These are phyloP conservation scores for Gasteruption jaculator DNA, from an alignment of 2,888 invertebrate genomes.

Conservation along the genomic window DNA sequence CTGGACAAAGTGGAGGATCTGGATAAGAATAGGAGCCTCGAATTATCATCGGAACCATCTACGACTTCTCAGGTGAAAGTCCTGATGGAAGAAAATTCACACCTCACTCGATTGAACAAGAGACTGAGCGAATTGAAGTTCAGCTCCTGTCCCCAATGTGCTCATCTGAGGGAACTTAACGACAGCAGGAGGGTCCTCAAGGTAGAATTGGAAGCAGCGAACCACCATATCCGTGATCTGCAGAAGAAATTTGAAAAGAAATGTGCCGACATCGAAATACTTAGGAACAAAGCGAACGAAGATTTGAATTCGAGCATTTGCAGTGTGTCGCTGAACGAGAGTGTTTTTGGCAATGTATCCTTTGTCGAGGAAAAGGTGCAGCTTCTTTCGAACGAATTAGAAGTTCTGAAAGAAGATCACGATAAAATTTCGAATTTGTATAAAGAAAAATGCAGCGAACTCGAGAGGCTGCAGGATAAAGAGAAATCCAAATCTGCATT, in stretches of 20 bases:
- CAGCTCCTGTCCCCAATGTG: constrained; percentile 34
- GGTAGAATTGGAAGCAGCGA: constrained; percentile 31
- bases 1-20: constrained; percentile 19
- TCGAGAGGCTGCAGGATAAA: constrained; percentile 31
- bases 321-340: constrained; percentile 30
- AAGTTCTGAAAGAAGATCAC: constrained; percentile 32
- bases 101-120: constrained; percentile 31
- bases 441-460: constrained; percentile 34
- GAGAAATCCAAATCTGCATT: background rate
- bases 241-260: constrained; percentile 36
- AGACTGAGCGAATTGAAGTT: constrained; percentile 37
- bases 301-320: constrained; percentile 27
- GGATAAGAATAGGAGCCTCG: constrained; percentile 12
- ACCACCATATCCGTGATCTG: constrained; percentile 30
- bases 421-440: constrained; percentile 30
- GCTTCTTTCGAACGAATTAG: constrained; percentile 31
- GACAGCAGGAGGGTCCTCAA: constrained; percentile 34
- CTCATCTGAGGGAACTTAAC: constrained; percentile 31
- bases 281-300: constrained; percentile 34
- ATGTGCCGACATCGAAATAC: constrained; percentile 30
- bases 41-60: constrained; percentile 7
- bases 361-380: constrained; percentile 37
- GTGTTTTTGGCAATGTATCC: constrained; percentile 32
- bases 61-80: constrained; percentile 14
- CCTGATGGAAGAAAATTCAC: constrained; percentile 27